These are phyloP conservation scores for Microctenopoma stevenorrisi DNA, from an alignment of 2,797 vertebrate species.

Conservation along the genomic window DNA sequence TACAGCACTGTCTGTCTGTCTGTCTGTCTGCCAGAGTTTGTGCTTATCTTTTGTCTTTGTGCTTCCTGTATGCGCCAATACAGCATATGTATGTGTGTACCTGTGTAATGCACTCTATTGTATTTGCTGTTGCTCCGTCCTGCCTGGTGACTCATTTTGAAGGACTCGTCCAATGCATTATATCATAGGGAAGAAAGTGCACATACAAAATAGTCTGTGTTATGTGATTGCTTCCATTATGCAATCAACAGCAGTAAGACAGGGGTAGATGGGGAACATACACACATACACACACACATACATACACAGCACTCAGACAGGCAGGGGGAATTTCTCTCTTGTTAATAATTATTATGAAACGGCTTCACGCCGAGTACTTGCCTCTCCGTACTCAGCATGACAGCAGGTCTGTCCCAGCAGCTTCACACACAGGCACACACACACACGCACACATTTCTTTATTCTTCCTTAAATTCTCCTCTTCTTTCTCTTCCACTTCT, in stretches of 20 bases:
- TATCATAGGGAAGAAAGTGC: constrained; percentile 49
- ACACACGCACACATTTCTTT: constrained; percentile 20
- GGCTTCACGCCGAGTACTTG: constrained; percentile 72
- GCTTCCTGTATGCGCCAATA: constrained; percentile 6
- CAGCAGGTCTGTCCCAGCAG: constrained; percentile 54
- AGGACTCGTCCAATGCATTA: constrained; percentile 42
- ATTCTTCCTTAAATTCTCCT: constrained; percentile 20
- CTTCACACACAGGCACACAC: constrained; percentile 27
- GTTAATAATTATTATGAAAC: constrained; percentile 81
- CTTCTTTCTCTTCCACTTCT: constrained; percentile 41
- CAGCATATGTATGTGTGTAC: constrained; percentile 11
- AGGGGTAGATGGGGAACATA: constrained; percentile 27
- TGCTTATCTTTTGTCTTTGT: constrained; percentile 36
- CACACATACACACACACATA: constrained; percentile 37
- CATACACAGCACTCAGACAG: constrained; percentile 43
- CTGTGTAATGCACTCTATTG: constrained; percentile 31
- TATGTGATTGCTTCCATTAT: constrained; percentile 77
- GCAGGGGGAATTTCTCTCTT: constrained; percentile 69
- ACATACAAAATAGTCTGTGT: constrained; percentile 63
- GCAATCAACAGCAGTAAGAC: constrained; percentile 70
- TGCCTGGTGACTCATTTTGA: constrained; percentile 59
- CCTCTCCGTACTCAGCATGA: constrained; percentile 68
- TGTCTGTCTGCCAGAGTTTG: constrained; percentile 25
- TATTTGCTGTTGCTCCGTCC: constrained; percentile 33
- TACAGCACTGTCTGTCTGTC: constrained; percentile 40